These are phyloP conservation scores for Sesamia inferens DNA, from an alignment of 2,888 invertebrate species.

Conservation along the genomic window DNA sequence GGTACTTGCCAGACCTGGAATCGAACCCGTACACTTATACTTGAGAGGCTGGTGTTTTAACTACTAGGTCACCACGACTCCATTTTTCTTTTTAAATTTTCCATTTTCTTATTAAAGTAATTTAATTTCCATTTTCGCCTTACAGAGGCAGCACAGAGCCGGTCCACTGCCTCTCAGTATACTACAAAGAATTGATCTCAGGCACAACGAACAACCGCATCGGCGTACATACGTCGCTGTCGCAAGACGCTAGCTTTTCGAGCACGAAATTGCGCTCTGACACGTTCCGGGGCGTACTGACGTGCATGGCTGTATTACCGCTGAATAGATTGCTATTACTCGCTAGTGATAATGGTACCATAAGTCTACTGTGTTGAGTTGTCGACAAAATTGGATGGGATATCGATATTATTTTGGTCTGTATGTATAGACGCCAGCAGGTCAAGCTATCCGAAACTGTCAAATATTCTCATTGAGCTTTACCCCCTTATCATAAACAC, in stretches of 20 bases:
- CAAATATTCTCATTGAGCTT: too few relatives aligned
- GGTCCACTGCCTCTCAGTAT: constrained; percentile 95
- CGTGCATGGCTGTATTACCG: constrained; percentile 96
- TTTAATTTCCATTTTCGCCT: not conserved
- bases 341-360: constrained; percentile 97
- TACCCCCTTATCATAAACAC: too few relatives aligned
- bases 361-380: constrained; percentile 93
- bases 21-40: too few relatives aligned
- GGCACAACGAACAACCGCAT: constrained; percentile 98
- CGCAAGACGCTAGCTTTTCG: constrained; percentile 93
- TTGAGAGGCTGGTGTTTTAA: too few relatives aligned
- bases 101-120: not conserved
- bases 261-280: constrained; percentile 96
- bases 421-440: not conserved
- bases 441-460: too few relatives aligned
- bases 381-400: not conserved
- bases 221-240: constrained; percentile 94
- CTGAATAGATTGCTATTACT: constrained; percentile 96
- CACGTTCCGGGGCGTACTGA: constrained; percentile 97
- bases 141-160: constrained; percentile 97
- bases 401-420: constrained; percentile 3
- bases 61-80: too few relatives aligned
- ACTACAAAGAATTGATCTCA: constrained; percentile 95
- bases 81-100: too few relatives aligned
- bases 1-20: too few relatives aligned